Evolutionary conservation across 2,113 vertebrate genomes (phyloP).

Genomic region (Propithecus coquereli): DNA sequence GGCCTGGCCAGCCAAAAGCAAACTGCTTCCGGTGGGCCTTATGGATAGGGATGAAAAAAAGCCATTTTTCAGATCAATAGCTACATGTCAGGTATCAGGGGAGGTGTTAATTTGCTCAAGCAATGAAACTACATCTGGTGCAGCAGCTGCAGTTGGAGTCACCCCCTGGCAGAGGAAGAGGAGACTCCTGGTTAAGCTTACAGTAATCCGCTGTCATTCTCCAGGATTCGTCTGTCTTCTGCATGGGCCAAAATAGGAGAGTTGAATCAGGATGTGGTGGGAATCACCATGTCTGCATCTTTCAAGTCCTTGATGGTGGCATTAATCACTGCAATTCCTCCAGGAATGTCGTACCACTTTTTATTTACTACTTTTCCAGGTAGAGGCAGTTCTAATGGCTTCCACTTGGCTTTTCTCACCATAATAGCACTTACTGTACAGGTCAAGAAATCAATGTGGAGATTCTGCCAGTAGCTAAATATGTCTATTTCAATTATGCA

Average conservation of each 20-base stretch:
- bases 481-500: neutral
- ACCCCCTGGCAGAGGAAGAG: neutral
- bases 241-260: neutral
- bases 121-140: neutral
- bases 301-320: neutral
- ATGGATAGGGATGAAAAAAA: neutral
- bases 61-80: neutral
- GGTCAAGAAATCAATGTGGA: neutral
- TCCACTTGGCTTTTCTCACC: neutral
- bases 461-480: neutral
- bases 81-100: neutral
- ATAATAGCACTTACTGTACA: neutral
- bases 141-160: neutral
- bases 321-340: neutral
- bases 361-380: neutral
- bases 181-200: neutral
- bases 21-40: neutral
- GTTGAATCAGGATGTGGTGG: neutral
- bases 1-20: neutral
- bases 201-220: neutral
- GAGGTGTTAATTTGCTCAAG: neutral
- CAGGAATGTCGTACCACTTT: neutral
- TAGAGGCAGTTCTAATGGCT: neutral
- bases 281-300: neutral
- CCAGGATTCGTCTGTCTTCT: neutral